phyloP scores from a whole-genome alignment of 2,113 vertebrate species.

The Nycticryphes semicollaris region DNA sequence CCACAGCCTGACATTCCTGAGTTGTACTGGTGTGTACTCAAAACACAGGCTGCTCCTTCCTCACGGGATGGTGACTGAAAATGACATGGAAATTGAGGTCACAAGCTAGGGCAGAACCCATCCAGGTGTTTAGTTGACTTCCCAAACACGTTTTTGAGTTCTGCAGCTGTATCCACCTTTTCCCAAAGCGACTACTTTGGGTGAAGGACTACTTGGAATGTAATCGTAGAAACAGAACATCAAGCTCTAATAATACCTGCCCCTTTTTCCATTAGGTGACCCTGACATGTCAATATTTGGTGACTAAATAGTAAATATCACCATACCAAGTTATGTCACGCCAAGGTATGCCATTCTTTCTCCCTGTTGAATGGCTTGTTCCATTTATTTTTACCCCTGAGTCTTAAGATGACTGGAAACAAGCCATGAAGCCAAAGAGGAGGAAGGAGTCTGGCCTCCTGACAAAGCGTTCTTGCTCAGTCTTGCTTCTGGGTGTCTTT shows the following conservation, averaged over 20 bases:
- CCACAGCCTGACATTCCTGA: neutral
- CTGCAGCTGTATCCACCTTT: neutral
- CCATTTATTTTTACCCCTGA: neutral
- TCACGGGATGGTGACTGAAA: neutral
- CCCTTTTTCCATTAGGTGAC: neutral
- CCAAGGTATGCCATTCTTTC: neutral
- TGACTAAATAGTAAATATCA: neutral
- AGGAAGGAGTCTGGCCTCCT: neutral
- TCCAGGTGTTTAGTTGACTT: neutral
- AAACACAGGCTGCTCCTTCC: neutral
- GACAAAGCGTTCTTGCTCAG: neutral
- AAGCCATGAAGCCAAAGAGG: neutral
- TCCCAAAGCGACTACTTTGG: neutral
- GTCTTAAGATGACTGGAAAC: neutral
- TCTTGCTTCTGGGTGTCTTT: neutral
- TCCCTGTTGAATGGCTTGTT: neutral
- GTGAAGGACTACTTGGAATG: neutral
- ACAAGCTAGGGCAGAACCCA: neutral
- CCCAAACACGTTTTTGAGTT: neutral
- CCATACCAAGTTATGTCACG: neutral
- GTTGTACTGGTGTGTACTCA: neutral
- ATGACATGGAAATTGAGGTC: neutral
- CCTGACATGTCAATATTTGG: slow-evolving; percentile 35
- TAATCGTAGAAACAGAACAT: neutral
- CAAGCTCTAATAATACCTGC: neutral